Evolutionary conservation across 1,140 invertebrate genomes (phyloP), one percentile per base, ranked within the genome.

Genomic region (Drosophila kepulauana): DNA sequence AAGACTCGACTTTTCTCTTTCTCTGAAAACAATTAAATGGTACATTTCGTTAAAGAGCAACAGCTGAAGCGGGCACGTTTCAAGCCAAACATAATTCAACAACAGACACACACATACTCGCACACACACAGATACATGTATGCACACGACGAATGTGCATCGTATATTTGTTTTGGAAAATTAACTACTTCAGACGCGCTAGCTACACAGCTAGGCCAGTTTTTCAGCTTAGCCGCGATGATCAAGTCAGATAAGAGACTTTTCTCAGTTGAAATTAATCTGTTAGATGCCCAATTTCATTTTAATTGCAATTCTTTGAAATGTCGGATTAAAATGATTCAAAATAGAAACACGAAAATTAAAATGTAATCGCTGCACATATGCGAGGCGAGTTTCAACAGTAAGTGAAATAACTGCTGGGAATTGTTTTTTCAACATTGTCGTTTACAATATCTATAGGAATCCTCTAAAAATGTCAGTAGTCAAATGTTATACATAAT

Each of bases 241-340:
- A 56, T 33, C 28, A 56, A 28, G 63, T 57, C 48, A 64, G 52
- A 66, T 57, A 45, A 46, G 25, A 56, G 41, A 52, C 51, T 65
- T 54, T 65, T 65, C 63, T 48, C 35, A 66, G 52, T 57, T 66
- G 51, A 54, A 66, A 45, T 43, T 30, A 56, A 35, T 56, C 51
- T 45, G 15, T 66, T 46, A 66, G 38, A 45, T 56, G 49, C 63
- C 63, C 46, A 64, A 51, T 38, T 57, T 57, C 54, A 57, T 57
- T 57, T 57, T 57, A 57, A 57, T 57, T 57, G 54, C 54, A 57
- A 57, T 57, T 57, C 48, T 64, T 64, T 52, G 46, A 64, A 51
- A 65, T 65, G 49, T 41, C 48, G 20, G 48, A 63, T 49, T 38
- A 35, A 63, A 63, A 63, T 63, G 46, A 63, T 35, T 63, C 45